Conservation (phyloP, 2,888 invertebrate genomes). For the Cosmopolites sordidus region DNA sequence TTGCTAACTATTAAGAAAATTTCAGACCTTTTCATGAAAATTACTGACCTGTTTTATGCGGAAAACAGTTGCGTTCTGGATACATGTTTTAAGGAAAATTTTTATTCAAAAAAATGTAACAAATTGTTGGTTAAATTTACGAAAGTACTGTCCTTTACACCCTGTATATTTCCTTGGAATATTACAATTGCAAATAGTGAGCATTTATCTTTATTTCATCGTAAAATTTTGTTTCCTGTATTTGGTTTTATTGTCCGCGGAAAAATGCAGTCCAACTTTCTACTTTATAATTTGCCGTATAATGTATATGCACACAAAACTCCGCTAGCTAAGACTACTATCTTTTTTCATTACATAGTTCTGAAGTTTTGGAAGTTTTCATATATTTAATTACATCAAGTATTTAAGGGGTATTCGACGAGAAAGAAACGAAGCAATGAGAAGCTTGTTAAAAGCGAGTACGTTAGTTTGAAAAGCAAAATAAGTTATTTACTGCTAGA, state of each 20-base stretch:
- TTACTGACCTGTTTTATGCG: neutral
- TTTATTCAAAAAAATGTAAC: too few species aligned
- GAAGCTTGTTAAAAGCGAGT: too few species aligned
- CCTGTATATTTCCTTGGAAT: conserved; percentile 7
- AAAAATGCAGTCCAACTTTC: conserved; percentile 7
- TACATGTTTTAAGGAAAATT: too few species aligned
- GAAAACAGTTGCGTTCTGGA: too few species aligned
- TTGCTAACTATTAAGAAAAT: too few species aligned
- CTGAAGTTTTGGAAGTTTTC: neutral
- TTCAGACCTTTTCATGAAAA: too few species aligned
- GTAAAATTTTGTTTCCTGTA: conserved; percentile 8
- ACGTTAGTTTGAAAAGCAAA: too few species aligned
- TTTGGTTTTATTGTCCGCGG: conserved; percentile 6
- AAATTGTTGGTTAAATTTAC: too few species aligned
- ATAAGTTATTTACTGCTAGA: too few species aligned
- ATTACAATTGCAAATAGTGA: conserved; percentile 10
- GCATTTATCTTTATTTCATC: conserved; percentile 13
- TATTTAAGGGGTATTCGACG: too few species aligned
- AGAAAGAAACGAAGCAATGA: too few species aligned
- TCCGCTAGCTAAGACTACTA: neutral
- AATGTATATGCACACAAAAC: conserved; percentile 6
- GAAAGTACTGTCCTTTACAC: too few species aligned
- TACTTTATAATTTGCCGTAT: conserved; percentile 1
- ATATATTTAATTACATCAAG: neutral
- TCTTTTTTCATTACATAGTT: neutral